Evolutionary conservation across 37 sponge, comb jelly and placozoan genomes (phyloP), one percentile per base, ranked within the genome.

Genomic region (Petrosia ficiformis): DNA sequence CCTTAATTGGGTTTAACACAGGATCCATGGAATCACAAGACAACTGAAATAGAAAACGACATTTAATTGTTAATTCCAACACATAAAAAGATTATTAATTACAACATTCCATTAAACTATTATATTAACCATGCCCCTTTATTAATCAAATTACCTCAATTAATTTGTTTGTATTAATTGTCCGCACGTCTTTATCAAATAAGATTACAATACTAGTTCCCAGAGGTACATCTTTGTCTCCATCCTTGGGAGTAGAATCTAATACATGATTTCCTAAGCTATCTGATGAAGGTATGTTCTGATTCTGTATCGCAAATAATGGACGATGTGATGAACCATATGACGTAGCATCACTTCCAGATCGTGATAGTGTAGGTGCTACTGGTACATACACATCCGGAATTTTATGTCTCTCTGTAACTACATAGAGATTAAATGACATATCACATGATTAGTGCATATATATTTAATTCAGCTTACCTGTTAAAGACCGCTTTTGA

Each of bases 131-230:
- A 48, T 19, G 54, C 16, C 14, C 10, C 10, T 10, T 48, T 19
- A 19, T 48, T 48, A 10, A 48, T 48, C 10, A 38, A 48, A 58
- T 57, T 26, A 88, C 88, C 69, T 88, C 88, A 88, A 88, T 82
- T 28, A 88, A 66, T 44, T 88, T 88, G 52, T 48, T 73, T 26
- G 56, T 66, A 34, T 82, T 88, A 22, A 88, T 79, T 31, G 88
- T 74, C 14, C 37, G 73, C 8, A 88, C 88, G 73, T 88, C 75
- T 14, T 59, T 38, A 40, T 82, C 83, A 73, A 88, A 88, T 2
- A 31, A 35, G 8, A 88, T 79, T 4, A 44, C 42, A 2, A 88
- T 78, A 25, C 33, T 68, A 30, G 70, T 1, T 4, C 68, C 79
- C 42, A 82, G 74, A 6, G 77, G 42, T 10, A 82, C 74, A 33